These are phyloP conservation scores for Donacobius atricapilla DNA, from an alignment of 2,113 vertebrate genomes.

Conservation along the genomic window DNA sequence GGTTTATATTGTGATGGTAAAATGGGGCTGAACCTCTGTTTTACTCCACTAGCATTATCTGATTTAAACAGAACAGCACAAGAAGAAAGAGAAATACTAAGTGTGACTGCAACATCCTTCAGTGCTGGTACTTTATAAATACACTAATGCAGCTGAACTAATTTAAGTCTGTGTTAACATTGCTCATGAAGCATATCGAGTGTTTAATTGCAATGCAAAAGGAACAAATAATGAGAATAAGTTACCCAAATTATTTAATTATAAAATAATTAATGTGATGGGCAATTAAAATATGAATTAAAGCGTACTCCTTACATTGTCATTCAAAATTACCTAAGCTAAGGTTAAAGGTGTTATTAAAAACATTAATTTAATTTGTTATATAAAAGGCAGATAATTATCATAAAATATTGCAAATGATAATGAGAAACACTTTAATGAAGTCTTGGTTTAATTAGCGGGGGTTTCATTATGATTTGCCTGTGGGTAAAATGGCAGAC, in stretches of 20 bases:
- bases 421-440: slow-evolving; percentile 68
- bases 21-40: not conserved
- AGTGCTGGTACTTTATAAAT: slow-evolving; percentile 8
- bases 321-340: slow-evolving; percentile 63
- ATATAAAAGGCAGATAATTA: slow-evolving; percentile 67
- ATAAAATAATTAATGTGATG: slow-evolving; percentile 70
- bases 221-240: slow-evolving; percentile 61
- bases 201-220: slow-evolving; percentile 55
- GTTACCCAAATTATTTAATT: slow-evolving; percentile 60
- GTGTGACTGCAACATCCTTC: not conserved
- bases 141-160: slow-evolving; percentile 37
- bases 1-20: not conserved
- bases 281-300: slow-evolving; percentile 72
- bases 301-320: slow-evolving; percentile 62
- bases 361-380: slow-evolving; percentile 75
- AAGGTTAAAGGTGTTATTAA: slow-evolving; percentile 75
- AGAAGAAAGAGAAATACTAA: not conserved
- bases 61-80: not conserved
- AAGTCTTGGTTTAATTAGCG: slow-evolving; percentile 63
- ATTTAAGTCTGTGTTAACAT: slow-evolving; percentile 56
- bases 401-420: slow-evolving; percentile 71
- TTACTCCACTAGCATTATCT: not conserved
- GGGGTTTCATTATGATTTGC: slow-evolving; percentile 47
- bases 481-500: slow-evolving; percentile 49
- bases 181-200: slow-evolving; percentile 39